phyloP scores from a whole-genome alignment of 2,113 vertebrate species.

The Shinisaurus crocodilurus region DNA sequence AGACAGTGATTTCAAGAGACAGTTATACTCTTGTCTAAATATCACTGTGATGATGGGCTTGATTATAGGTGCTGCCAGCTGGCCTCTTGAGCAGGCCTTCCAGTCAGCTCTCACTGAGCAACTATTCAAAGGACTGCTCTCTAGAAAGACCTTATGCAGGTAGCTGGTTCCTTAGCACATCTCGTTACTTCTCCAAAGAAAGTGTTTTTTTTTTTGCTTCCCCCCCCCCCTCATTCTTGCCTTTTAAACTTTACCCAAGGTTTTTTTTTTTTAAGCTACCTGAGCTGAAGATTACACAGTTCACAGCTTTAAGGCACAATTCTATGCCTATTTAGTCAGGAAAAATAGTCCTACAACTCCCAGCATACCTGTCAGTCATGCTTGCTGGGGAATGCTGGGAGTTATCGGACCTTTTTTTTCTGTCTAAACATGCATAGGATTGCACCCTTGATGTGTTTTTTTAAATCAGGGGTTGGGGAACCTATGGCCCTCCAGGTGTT shows the following conservation, averaged over 20 bases:
- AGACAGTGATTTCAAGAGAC: not conserved
- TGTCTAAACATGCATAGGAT: no score
- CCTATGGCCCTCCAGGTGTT: no score
- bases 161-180: not conserved
- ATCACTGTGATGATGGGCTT: not conserved
- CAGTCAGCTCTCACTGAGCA: not conserved
- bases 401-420: no score
- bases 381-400: no score
- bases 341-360: no score
- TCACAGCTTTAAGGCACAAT: no score
- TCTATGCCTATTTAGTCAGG: no score
- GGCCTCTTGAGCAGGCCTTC: not conserved
- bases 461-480: no score
- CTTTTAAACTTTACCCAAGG: not conserved
- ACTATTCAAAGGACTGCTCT: not conserved
- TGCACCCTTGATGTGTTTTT: no score
- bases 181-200: not conserved
- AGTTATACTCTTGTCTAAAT: not conserved
- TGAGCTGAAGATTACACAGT: no score
- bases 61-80: not conserved
- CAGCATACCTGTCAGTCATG: no score
- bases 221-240: not conserved
- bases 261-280: not conserved
- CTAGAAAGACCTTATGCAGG: not conserved
- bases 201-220: not conserved